Evolutionary conservation across 1,140 invertebrate species (phyloP).

Genomic region (Nomia melanderi): DNA sequence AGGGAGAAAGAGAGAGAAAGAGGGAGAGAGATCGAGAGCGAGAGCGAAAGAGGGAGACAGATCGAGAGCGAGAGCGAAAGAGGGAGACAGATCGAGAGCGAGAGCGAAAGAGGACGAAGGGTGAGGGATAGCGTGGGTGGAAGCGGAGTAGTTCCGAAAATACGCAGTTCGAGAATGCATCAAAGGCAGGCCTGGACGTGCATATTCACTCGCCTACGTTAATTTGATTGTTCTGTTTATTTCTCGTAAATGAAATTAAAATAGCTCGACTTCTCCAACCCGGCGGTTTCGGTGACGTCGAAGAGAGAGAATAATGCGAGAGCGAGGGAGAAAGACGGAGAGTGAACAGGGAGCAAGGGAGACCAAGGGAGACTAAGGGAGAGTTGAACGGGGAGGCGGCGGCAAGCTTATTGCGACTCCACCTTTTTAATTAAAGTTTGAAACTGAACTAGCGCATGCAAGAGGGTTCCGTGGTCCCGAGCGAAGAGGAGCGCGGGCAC

Average conservation of each 20-base stretch:
- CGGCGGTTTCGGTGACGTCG: conserved; percentile 15
- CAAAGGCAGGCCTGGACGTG: conserved; percentile 42
- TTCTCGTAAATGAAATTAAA: conserved; percentile 64
- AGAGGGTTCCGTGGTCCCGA: conserved; percentile 50
- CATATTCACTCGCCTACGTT: conserved; percentile 45
- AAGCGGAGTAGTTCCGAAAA: conserved; percentile 41
- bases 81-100: background rate
- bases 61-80: too few relatives aligned
- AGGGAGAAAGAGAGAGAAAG: background rate
- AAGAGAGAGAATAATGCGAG: background rate
- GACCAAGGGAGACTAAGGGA: conserved; percentile 3
- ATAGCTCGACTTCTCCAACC: conserved; percentile 48
- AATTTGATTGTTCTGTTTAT: conserved; percentile 64
- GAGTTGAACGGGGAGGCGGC: conserved; percentile 20
- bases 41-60: background rate
- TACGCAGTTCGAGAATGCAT: conserved; percentile 48
- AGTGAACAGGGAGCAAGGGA: background rate
- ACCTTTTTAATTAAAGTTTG: conserved; percentile 77
- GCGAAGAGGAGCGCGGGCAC: conserved; percentile 39
- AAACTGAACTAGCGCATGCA: conserved; percentile 65
- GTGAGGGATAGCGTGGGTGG: background rate
- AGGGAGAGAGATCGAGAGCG: background rate
- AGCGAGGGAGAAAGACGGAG: background rate
- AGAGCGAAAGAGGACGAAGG: too few relatives aligned
- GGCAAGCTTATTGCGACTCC: conserved; percentile 61